Evolutionary conservation across 2,888 invertebrate species (phyloP).

Genomic region (Odontomyia ornata): DNA sequence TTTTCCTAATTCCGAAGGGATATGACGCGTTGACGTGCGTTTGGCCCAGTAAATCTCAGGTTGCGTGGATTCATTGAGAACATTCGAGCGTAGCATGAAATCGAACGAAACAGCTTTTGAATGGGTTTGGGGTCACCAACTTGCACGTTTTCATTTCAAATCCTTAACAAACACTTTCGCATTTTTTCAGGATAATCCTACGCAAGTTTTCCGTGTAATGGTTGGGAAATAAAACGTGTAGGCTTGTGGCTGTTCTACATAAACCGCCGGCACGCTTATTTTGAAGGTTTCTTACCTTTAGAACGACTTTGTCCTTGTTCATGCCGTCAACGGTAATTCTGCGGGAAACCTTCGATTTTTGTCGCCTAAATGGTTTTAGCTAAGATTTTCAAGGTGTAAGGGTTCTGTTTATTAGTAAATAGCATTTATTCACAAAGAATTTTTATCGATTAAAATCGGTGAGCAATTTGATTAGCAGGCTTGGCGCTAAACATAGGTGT

Average conservation of each 20-base stretch:
- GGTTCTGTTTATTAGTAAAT: too few relatives aligned
- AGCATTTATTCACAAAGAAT: too few relatives aligned
- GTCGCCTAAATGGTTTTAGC: too few relatives aligned
- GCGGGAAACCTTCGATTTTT: too few relatives aligned
- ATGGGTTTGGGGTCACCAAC: slow-evolving; percentile 12
- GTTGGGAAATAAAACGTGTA: slow-evolving; percentile 2
- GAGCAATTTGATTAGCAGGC: background rate
- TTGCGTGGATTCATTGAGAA: slow-evolving; percentile 19
- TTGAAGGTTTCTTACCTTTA: background rate
- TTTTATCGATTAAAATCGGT: background rate
- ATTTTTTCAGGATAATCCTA: slow-evolving; percentile 11
- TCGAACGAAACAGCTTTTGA: slow-evolving; percentile 2
- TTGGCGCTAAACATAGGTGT: too few relatives aligned
- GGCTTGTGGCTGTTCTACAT: slow-evolving; percentile 2
- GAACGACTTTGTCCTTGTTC: background rate
- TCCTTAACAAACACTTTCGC: background rate
- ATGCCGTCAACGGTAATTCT: background rate
- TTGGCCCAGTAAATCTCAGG: slow-evolving; percentile 3
- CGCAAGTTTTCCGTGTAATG: slow-evolving; percentile 10
- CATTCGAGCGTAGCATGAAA: slow-evolving; percentile 1
- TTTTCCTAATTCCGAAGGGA: slow-evolving; percentile 10
- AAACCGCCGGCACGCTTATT: slow-evolving; percentile 21
- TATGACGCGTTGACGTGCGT: background rate
- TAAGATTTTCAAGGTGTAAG: too few relatives aligned
- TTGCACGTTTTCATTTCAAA: background rate